These are phyloP conservation scores for Ooceraea biroi DNA, from an alignment of 1,140 invertebrate species.

Conservation along the genomic window DNA sequence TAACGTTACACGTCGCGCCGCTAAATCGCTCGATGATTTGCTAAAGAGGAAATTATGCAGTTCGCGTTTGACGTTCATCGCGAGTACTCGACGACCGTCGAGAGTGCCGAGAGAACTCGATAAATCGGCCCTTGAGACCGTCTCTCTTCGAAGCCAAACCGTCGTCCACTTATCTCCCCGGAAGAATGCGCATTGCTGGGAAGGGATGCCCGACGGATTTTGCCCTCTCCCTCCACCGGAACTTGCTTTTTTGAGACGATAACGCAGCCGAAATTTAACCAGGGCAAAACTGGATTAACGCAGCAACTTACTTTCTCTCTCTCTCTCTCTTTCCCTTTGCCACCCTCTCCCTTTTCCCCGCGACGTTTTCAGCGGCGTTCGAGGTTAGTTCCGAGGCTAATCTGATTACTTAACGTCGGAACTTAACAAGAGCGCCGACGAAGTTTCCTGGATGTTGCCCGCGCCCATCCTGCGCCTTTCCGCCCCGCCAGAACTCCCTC, in stretches of 20 bases:
- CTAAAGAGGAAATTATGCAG: constrained; percentile 26
- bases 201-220: background rate
- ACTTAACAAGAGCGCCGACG: constrained; percentile 66
- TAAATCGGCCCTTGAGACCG: background rate
- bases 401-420: constrained; percentile 73
- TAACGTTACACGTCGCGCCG: background rate
- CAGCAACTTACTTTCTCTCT: background rate
- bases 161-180: background rate
- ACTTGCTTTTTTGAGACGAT: constrained; percentile 52
- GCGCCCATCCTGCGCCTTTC: background rate
- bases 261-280: constrained; percentile 56
- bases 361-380: constrained; percentile 65
- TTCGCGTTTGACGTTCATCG: background rate
- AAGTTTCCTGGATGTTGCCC: constrained; percentile 53
- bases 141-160: background rate
- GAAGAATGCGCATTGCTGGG: background rate
- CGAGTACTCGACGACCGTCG: background rate
- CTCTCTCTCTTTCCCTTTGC: no score
- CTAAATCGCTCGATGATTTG: background rate
- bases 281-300: constrained; percentile 66
- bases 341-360: constrained; percentile 11
- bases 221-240: background rate
- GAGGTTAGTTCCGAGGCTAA: constrained; percentile 71
- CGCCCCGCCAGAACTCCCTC: background rate
- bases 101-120: background rate